Evolutionary conservation across 2,797 vertebrate genomes (phyloP).

Genomic region (Phaenicophaeus curvirostris): DNA sequence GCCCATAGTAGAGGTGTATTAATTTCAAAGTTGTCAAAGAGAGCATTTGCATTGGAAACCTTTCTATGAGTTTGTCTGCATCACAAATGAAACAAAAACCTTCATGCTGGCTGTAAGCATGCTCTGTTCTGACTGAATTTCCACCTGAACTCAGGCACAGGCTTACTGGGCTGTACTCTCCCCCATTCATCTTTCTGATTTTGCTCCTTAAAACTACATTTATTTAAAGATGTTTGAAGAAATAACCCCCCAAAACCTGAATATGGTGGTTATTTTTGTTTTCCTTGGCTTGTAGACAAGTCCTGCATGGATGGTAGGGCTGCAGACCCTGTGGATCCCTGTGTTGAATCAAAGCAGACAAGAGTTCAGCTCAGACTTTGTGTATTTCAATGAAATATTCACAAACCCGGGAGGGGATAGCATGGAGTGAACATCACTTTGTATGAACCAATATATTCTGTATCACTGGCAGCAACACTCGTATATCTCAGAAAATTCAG

Average conservation of each 20-base stretch:
- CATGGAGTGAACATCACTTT: slow-evolving; percentile 9
- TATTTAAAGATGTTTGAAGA: neutral
- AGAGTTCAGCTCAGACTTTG: neutral
- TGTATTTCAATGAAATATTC: slow-evolving; percentile 18
- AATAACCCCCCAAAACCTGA: neutral
- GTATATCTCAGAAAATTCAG: neutral
- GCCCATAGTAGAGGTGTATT: slow-evolving; percentile 14
- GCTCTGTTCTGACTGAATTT: neutral
- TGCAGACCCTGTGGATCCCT: neutral
- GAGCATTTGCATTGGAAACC: slow-evolving; percentile 10
- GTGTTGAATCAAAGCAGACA: neutral
- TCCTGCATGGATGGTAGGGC: neutral
- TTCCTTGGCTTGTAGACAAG: neutral
- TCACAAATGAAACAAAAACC: neutral
- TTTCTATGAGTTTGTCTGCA: neutral
- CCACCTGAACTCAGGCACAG: neutral
- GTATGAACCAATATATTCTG: neutral
- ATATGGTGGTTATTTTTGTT: neutral
- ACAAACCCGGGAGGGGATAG: slow-evolving; percentile 40
- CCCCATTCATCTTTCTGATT: neutral
- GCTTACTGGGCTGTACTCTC: neutral
- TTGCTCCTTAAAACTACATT: neutral
- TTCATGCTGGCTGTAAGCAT: fast-evolving
- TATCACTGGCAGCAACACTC: neutral
- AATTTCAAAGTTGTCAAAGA: slow-evolving; percentile 22